These are phyloP conservation scores for Cryptoprocta ferox DNA, from an alignment of 2,797 vertebrate genomes.

Conservation along the genomic window DNA sequence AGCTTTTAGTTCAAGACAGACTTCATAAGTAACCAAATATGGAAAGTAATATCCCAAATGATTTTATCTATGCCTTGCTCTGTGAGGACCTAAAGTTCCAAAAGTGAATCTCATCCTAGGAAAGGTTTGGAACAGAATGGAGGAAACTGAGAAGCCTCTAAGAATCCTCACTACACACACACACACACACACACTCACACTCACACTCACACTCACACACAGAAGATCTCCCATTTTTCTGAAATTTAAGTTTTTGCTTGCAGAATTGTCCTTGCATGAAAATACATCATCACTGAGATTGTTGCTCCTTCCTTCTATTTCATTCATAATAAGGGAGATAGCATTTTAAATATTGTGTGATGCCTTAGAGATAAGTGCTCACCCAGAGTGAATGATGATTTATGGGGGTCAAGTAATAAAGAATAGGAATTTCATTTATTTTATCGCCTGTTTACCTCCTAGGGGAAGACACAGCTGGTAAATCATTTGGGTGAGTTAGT, in stretches of 20 bases:
- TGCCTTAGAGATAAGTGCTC: slow-evolving; percentile 55
- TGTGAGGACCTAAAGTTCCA: background rate
- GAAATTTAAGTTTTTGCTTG: slow-evolving; percentile 27
- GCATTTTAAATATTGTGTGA: slow-evolving; percentile 53
- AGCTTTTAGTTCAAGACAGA: slow-evolving; percentile 57
- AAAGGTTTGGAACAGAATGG: background rate
- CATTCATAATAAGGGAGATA: slow-evolving; percentile 43
- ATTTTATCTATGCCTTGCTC: background rate
- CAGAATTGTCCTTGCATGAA: background rate
- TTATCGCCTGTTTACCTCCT: slow-evolving; percentile 72
- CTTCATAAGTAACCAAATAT: slow-evolving; percentile 59
- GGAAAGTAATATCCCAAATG: background rate
- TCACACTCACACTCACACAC: background rate
- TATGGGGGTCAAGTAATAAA: slow-evolving; percentile 68
- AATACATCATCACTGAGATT: background rate
- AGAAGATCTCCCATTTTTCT: background rate
- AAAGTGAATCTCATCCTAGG: slow-evolving; percentile 29
- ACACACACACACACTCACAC: background rate
- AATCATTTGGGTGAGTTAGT: slow-evolving; percentile 64
- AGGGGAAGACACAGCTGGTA: slow-evolving; percentile 58
- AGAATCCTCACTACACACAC: background rate
- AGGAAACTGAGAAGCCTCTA: background rate
- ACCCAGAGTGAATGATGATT: slow-evolving; percentile 55
- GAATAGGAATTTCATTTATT: slow-evolving; percentile 75
- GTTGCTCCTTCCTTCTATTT: slow-evolving; percentile 49